Conservation (phyloP, 2,888 invertebrate genomes). For the Macaria notata region DNA sequence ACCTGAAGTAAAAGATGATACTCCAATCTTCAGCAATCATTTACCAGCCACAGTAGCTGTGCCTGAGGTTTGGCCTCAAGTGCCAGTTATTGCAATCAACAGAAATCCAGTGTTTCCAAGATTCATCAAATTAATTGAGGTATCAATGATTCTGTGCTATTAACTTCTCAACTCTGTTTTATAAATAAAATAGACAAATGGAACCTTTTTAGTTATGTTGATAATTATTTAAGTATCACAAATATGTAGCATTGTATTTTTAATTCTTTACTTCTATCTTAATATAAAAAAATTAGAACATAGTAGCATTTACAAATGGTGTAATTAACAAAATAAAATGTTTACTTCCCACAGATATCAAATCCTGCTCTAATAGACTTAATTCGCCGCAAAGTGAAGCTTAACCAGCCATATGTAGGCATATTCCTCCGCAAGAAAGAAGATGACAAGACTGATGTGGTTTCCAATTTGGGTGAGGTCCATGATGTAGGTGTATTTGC, state of each 20-base stretch:
- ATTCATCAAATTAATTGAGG: slow-evolving; percentile 98
- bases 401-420: slow-evolving; percentile 98
- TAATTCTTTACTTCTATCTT: too few species aligned
- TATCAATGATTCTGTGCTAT: slow-evolving; percentile 47
- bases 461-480: slow-evolving; percentile 91
- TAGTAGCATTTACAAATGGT: neutral
- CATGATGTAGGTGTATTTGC: slow-evolving; percentile 97
- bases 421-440: slow-evolving; percentile 97
- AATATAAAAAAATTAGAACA: neutral
- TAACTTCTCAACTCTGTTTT: too few species aligned
- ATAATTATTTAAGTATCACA: too few species aligned
- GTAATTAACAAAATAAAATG: too few species aligned
- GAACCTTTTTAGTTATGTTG: too few species aligned
- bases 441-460: slow-evolving; percentile 93
- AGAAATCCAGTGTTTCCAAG: slow-evolving; percentile 98
- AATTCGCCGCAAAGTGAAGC: slow-evolving; percentile 94
- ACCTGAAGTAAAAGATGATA: slow-evolving; percentile 61
- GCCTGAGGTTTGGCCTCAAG: slow-evolving; percentile 97
- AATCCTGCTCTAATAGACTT: slow-evolving; percentile 94
- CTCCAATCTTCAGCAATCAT: slow-evolving; percentile 77
- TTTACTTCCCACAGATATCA: slow-evolving; percentile 82
- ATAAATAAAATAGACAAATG: too few species aligned
- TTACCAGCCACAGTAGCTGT: slow-evolving; percentile 95
- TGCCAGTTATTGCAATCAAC: slow-evolving; percentile 96
- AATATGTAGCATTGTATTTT: too few species aligned